Evolutionary conservation across 2,797 vertebrate genomes (phyloP).

Genomic region (Valencia hispanica): DNA sequence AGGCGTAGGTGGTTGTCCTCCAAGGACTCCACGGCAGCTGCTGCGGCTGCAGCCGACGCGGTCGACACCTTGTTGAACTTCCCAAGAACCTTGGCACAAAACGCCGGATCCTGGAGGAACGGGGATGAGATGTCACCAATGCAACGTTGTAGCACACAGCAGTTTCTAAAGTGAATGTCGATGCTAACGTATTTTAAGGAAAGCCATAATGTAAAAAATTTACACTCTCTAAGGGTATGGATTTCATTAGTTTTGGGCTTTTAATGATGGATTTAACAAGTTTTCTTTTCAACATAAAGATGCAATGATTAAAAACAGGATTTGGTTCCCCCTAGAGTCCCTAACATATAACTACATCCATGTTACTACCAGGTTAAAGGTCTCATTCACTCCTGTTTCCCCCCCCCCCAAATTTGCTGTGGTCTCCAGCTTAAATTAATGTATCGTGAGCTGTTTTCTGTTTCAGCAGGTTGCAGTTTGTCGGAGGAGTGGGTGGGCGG

Average conservation of each 20-base stretch:
- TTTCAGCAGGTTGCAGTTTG: too few species aligned
- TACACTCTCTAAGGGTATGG: not conserved
- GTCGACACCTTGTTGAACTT: conserved; percentile 95
- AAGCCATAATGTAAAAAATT: too few species aligned
- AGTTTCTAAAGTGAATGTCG: too few species aligned
- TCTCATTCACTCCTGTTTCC: too few species aligned
- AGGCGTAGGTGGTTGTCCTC: conserved; percentile 92
- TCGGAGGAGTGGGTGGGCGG: too few species aligned
- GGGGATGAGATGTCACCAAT: not conserved
- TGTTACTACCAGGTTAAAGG: not conserved
- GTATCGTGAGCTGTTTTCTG: too few species aligned
- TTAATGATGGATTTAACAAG: not conserved
- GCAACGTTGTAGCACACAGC: too few species aligned
- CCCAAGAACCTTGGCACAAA: conserved; percentile 86
- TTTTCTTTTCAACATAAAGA: too few species aligned
- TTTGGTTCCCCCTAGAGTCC: not conserved
- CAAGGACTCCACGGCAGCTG: conserved; percentile 84
- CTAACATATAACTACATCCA: not conserved
- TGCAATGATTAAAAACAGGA: not conserved
- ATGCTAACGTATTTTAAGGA: too few species aligned
- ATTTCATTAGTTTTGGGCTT: not conserved
- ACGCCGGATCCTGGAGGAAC: conserved; percentile 80
- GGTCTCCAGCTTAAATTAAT: too few species aligned
- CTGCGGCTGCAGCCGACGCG: conserved; percentile 81
- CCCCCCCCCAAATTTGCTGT: too few species aligned